Percentiles rank a stretch among this genome's conserved stretches.
Evolutionary conservation across 64 coral and sea anemone genomes (phyloP).

Genomic region (Dendronephthya gigantea): DNA sequence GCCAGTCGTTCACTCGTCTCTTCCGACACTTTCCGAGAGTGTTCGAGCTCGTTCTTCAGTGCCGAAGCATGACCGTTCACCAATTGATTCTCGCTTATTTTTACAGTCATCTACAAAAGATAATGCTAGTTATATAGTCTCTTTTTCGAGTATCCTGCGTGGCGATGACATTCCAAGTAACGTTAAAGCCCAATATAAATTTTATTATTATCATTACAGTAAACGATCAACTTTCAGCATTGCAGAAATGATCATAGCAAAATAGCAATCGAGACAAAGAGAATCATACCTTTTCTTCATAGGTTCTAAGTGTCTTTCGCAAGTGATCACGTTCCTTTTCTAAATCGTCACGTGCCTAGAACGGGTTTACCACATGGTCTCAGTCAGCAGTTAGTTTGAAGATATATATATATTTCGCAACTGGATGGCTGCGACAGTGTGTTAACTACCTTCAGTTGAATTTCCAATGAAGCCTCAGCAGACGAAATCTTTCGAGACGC

Average conservation of each 20-base stretch:
- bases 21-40: conserved; percentile 35
- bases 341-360: conserved; percentile 57
- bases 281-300: conserved; percentile 37
- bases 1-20: conserved; percentile 46
- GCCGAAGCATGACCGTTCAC: conserved; percentile 29
- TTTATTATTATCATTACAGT: too few relatives aligned
- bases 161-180: too few relatives aligned
- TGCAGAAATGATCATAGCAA: not conserved
- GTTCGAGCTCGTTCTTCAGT: conserved; percentile 50
- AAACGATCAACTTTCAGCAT: not conserved
- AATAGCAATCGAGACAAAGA: not conserved
- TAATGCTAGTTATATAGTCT: not conserved
- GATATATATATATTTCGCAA: too few relatives aligned
- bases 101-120: conserved; percentile 19
- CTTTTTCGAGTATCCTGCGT: too few relatives aligned
- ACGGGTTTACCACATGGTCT: not conserved
- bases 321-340: conserved; percentile 47
- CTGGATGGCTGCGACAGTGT: not conserved
- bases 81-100: conserved; percentile 29
- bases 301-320: conserved; percentile 28
- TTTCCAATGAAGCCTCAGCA: conserved; percentile 50
- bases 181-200: not conserved
- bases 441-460: conserved; percentile 55
- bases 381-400: not conserved
- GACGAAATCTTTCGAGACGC: conserved; percentile 44